Percentiles rank a stretch among this genome's conserved stretches.
Evolutionary conservation across 2,888 invertebrate genomes (phyloP).

Genomic region (Criorhina ranunculi): DNA sequence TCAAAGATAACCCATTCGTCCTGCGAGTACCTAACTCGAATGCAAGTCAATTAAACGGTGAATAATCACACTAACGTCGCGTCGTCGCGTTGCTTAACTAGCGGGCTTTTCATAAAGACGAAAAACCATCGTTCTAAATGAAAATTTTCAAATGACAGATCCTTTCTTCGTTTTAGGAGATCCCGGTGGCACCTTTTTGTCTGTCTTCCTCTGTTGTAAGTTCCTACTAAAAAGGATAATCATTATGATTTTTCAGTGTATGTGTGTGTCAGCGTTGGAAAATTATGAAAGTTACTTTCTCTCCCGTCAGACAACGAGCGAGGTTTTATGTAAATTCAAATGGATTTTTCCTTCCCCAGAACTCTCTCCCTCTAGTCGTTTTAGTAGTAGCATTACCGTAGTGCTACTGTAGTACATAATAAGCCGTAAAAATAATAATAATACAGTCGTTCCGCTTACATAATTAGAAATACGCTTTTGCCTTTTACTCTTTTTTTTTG

Average conservation of each 20-base stretch:
- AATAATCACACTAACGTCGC: slow-evolving; percentile 21
- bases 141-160: slow-evolving; percentile 54
- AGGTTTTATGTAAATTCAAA: slow-evolving; percentile 72
- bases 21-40: not conserved
- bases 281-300: slow-evolving; percentile 63
- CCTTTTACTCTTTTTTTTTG: slow-evolving; percentile 48
- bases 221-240: no score
- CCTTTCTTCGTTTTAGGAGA: slow-evolving; percentile 7
- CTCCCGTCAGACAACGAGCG: slow-evolving; percentile 41
- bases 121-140: slow-evolving; percentile 27
- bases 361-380: slow-evolving; percentile 1
- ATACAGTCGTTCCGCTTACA: slow-evolving; percentile 63
- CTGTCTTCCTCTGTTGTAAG: no score
- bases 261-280: slow-evolving; percentile 12
- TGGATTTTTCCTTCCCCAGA: slow-evolving; percentile 57
- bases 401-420: slow-evolving; percentile 62
- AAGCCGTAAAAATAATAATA: slow-evolving; percentile 68
- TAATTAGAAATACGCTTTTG: slow-evolving; percentile 72
- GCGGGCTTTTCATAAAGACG: not conserved
- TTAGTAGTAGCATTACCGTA: slow-evolving; percentile 30
- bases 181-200: not conserved
- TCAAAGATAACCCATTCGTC: slow-evolving; percentile 4
- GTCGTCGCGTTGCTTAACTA: not conserved
- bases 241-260: not conserved
- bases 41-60: slow-evolving; percentile 53